Percentiles rank a stretch among this genome's conserved stretches.
These are phyloP conservation scores for Eurytoma californica DNA, from an alignment of 2,888 invertebrate genomes.

Conservation along the genomic window DNA sequence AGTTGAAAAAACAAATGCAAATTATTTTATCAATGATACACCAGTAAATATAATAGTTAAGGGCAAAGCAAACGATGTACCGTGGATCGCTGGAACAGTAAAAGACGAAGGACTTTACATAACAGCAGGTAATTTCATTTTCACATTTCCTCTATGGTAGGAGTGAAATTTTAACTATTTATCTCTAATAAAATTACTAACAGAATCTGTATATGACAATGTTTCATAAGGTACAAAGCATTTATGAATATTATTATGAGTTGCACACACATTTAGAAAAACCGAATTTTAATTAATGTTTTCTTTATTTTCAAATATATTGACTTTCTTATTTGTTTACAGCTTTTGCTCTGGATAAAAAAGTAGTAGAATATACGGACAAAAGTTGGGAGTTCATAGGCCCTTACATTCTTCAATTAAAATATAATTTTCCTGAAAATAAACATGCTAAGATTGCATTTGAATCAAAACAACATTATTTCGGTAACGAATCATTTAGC, in stretches of 20 bases:
- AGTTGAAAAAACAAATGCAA: neutral
- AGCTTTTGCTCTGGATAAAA: neutral
- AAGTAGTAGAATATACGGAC: neutral
- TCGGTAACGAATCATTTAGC: neutral
- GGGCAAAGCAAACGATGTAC: neutral
- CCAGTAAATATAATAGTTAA: neutral
- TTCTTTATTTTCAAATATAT: too few species aligned
- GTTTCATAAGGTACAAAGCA: too few species aligned
- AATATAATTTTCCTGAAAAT: neutral
- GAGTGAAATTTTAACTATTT: too few species aligned
- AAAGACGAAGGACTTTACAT: neutral
- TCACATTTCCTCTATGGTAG: too few species aligned
- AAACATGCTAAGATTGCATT: neutral
- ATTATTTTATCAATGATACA: neutral
- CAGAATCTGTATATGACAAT: too few species aligned
- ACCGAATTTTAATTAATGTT: too few species aligned
- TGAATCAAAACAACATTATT: neutral
- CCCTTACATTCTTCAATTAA: neutral
- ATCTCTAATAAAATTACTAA: too few species aligned
- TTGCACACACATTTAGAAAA: too few species aligned
- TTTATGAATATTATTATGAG: too few species aligned
- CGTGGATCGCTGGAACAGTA: slow-evolving; percentile 3
- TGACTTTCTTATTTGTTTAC: neutral
- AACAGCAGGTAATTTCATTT: neutral
- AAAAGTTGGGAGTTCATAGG: neutral